Conservation (phyloP, 2,113 vertebrate genomes). For the Pycnonotus jocosus region DNA sequence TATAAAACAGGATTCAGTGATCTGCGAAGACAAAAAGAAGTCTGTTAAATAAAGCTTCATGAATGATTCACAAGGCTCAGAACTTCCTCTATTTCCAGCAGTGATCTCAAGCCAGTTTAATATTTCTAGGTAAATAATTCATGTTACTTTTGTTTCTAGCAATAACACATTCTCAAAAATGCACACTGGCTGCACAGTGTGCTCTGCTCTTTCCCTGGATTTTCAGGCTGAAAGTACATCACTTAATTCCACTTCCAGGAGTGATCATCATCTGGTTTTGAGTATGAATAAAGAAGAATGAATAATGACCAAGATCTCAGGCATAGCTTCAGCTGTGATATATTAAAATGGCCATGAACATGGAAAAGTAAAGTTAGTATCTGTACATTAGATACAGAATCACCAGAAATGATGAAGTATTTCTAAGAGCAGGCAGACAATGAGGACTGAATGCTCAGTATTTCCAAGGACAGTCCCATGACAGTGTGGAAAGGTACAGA, state of each 20-base stretch:
- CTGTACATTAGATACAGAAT: background rate
- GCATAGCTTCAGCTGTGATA: background rate
- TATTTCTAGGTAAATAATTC: slow-evolving; percentile 39
- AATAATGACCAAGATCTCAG: background rate
- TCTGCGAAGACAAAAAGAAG: slow-evolving; percentile 2
- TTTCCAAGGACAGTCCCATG: background rate
- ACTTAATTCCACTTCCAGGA: background rate
- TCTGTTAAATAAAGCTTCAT: slow-evolving; percentile 11
- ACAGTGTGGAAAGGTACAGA: background rate
- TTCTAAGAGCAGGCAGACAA: background rate
- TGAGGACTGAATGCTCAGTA: background rate
- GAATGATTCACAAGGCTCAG: slow-evolving; percentile 15
- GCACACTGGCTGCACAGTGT: background rate
- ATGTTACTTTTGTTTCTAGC: slow-evolving; percentile 35
- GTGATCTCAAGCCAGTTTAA: slow-evolving; percentile 24
- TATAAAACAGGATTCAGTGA: background rate
- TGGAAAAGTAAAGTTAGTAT: background rate
- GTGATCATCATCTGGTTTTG: background rate
- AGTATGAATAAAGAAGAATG: background rate
- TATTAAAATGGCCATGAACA: background rate
- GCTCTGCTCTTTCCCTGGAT: background rate
- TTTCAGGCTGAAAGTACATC: background rate
- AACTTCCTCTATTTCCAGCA: slow-evolving; percentile 3
- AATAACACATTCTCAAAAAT: background rate
- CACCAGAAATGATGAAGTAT: background rate